Evolutionary conservation across 1,140 invertebrate species (phyloP), one percentile per base, ranked within the genome.

Genomic region (Drosophila watanabei): DNA sequence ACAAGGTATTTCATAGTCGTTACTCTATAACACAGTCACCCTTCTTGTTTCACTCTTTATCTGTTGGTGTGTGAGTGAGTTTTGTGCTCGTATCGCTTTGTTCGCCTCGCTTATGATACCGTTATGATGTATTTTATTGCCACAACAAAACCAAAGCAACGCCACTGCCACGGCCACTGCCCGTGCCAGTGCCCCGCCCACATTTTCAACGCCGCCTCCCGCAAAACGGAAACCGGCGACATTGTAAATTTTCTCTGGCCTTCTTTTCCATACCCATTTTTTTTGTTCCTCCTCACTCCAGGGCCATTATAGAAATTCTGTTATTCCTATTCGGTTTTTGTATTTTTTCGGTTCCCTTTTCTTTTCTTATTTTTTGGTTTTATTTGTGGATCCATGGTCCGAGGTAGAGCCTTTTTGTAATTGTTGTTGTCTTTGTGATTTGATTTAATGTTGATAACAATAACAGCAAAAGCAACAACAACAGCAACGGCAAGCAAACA

Each of bases 71-170:
- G 45, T 65, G 65, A 61, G 54, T 52, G 32, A 57, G 54, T 39
- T 39, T 41, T 81, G 41, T 65, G 75, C 68, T 59, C 81, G 79
- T 85, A 85, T 85, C 82, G 82, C 82, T 87, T 87, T 87, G 83
- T 87, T 87, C 81, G 83, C 80, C 76, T 69, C 77, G 86, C 87
- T 90, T 90, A 90, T 90, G 86, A 90, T 90, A 90, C 86, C 86
- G 86, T 90, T 90, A 90, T 90, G 86, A 90, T 90, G 86, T 90
- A 90, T 90, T 90, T 90, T 90, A 90, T 90, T 90, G 86, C 86
- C 86, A 90, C 82, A 90, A 81, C 85, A 88, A 85, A 88, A 87
- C 75, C 80, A 88, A 88, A 88, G 61, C 83, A 80, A 87, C 54
- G 49, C 77, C 71, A 78, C 73, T 71, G 39, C 61, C 51, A 46